phyloP scores from a whole-genome alignment of 92 coral and sea anemone species.

The Umimayanthus chanpuru region DNA sequence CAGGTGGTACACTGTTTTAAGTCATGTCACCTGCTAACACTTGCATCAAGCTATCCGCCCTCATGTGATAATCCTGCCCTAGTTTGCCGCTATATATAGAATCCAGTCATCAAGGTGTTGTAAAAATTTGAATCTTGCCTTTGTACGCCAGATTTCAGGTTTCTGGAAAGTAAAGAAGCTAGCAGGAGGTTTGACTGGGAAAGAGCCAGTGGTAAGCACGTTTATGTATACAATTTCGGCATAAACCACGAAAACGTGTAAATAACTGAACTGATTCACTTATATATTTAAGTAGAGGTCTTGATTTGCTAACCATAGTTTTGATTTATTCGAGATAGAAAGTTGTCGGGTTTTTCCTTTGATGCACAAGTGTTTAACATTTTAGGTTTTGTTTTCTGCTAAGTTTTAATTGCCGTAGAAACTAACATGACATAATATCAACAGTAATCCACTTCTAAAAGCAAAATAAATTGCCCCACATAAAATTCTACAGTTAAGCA shows the following conservation, averaged over 20 bases:
- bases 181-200: too few relatives aligned
- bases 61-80: too few relatives aligned
- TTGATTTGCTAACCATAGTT: neutral
- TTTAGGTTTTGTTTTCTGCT: neutral
- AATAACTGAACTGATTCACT: neutral
- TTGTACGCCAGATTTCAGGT: neutral
- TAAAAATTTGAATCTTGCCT: neutral
- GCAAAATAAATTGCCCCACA: too few relatives aligned
- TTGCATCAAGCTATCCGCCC: constrained; percentile 1
- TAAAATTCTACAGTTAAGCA: too few relatives aligned
- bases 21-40: neutral
- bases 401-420: neutral
- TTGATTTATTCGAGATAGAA: neutral
- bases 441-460: too few relatives aligned
- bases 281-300: neutral
- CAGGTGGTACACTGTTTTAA: neutral
- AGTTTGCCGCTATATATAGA: neutral
- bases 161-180: neutral
- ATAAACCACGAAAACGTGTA: neutral
- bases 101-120: neutral
- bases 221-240: neutral
- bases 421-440: too few relatives aligned
- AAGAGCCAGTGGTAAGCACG: neutral
- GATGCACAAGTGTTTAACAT: neutral
- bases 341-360: too few relatives aligned